Evolutionary conservation across 1,140 invertebrate species (phyloP).

Genomic region (Drosophila lowei): DNA sequence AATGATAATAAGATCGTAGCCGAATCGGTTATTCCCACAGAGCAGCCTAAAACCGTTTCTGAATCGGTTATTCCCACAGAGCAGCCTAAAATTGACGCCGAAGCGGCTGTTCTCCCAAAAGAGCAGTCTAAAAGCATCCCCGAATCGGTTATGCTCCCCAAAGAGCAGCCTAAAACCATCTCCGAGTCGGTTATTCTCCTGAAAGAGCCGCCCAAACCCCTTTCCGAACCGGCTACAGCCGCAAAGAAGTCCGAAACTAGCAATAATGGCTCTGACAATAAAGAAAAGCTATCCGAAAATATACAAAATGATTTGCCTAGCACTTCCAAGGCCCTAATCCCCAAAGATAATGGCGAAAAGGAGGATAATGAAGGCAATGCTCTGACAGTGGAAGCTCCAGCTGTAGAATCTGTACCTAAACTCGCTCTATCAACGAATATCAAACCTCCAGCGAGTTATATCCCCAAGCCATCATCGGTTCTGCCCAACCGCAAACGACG

Average conservation of each 20-base stretch:
- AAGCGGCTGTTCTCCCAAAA: too few species aligned
- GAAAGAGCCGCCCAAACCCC: neutral
- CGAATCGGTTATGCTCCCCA: too few species aligned
- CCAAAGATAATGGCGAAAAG: neutral
- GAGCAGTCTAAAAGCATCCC: neutral
- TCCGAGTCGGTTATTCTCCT: neutral
- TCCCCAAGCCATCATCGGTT: neutral
- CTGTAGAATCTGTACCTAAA: slow-evolving; percentile 1
- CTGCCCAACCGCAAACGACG: slow-evolving; percentile 63
- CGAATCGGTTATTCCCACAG: too few species aligned
- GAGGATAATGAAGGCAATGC: neutral
- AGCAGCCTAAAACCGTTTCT: neutral
- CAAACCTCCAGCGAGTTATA: neutral
- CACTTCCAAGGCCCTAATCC: slow-evolving; percentile 14
- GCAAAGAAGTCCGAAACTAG: neutral
- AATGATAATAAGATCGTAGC: neutral
- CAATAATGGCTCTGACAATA: neutral
- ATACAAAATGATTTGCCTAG: slow-evolving; percentile 29
- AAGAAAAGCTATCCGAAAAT: slow-evolving; percentile 4
- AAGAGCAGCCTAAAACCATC: neutral
- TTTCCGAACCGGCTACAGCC: too few species aligned
- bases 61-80: neutral
- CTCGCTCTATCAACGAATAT: neutral
- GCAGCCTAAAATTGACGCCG: neutral
- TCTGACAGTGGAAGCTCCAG: neutral